phyloP scores from a whole-genome alignment of 1,140 invertebrate species.

The Drosophila funebris region DNA sequence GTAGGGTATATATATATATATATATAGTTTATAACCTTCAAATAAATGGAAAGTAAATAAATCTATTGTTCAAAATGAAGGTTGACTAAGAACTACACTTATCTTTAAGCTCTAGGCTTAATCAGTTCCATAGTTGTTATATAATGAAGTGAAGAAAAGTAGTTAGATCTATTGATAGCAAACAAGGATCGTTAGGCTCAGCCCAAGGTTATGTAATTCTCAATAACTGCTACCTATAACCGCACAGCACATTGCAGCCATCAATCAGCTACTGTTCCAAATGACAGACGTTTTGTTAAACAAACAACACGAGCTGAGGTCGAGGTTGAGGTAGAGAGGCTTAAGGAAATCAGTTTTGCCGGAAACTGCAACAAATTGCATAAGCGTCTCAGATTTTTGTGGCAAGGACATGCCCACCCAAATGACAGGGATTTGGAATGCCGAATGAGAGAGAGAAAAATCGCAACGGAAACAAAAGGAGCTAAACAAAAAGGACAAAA shows the following conservation, averaged over 20 bases:
- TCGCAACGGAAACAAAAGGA: constrained; percentile 26
- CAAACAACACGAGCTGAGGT: background rate
- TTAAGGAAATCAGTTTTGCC: constrained; percentile 9
- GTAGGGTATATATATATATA: background rate
- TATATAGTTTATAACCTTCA: background rate
- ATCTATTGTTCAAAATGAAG: background rate
- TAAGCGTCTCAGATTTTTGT: constrained; percentile 59
- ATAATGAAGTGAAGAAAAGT: background rate
- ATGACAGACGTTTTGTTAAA: constrained; percentile 7
- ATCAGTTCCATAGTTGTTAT: background rate
- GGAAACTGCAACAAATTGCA: constrained; percentile 77
- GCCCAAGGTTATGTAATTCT: constrained; percentile 51
- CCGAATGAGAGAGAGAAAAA: constrained; percentile 35
- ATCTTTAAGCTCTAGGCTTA: background rate
- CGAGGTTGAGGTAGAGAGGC: constrained; percentile 11
- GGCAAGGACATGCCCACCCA: constrained; percentile 62
- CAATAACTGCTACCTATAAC: constrained; percentile 36
- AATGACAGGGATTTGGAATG: constrained; percentile 47
- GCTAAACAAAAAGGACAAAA: constrained; percentile 49
- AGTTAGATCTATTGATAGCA: background rate
- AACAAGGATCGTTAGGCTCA: background rate
- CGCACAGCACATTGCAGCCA: constrained; percentile 2
- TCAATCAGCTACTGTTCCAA: constrained; percentile 53
- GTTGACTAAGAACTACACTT: background rate
- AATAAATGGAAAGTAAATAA: background rate